Conservation (phyloP, 2,113 vertebrate species). For the Sigmodon hispidus region DNA sequence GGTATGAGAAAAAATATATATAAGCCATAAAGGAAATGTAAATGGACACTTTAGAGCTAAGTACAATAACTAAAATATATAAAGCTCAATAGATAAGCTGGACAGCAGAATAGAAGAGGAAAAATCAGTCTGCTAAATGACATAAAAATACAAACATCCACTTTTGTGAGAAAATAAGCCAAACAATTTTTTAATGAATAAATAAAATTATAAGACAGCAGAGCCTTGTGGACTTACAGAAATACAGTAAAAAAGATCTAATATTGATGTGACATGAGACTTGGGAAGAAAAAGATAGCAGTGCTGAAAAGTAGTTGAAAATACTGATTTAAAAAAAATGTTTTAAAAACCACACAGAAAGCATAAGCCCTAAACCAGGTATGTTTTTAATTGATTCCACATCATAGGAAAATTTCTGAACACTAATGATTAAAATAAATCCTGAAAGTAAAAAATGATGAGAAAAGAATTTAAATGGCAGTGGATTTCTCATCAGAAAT, state of each 20-base stretch:
- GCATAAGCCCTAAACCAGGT: background rate
- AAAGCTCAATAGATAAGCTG: background rate
- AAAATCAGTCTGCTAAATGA: background rate
- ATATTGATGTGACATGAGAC: background rate
- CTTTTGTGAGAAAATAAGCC: background rate
- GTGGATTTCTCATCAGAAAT: background rate
- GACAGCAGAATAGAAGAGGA: background rate
- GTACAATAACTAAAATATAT: background rate
- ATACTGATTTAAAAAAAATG: background rate
- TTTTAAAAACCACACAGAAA: background rate
- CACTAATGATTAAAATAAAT: background rate
- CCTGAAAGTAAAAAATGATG: background rate
- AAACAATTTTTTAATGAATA: background rate
- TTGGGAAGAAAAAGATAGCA: background rate
- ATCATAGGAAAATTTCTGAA: background rate
- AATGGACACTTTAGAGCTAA: slow-evolving; percentile 11
- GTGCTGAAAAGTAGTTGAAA: background rate
- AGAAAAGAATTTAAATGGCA: background rate
- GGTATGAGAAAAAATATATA: background rate
- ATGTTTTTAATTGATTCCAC: background rate
- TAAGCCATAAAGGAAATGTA: background rate
- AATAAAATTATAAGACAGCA: background rate
- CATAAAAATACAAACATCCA: background rate
- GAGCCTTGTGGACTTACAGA: background rate
- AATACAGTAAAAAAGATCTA: background rate